Conservation (phyloP, 1,140 invertebrate genomes). For the Nylanderia fulva region DNA sequence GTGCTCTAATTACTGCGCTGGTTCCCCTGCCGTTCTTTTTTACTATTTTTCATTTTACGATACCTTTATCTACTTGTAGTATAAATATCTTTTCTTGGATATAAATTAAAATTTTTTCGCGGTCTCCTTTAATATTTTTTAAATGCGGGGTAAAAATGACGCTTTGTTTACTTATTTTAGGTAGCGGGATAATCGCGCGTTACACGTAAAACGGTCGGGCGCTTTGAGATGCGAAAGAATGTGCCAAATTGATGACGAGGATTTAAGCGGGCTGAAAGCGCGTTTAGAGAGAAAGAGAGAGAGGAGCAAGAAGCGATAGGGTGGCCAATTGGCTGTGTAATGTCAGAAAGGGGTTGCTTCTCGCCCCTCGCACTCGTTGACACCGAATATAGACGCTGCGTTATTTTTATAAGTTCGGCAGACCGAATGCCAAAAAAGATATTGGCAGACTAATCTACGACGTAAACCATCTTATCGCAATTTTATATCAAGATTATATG, state of each 20-base stretch:
- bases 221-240: slow-evolving; percentile 61
- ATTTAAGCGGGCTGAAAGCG: slow-evolving; percentile 67
- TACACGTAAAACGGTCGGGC: slow-evolving; percentile 8
- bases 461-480: slow-evolving; percentile 8
- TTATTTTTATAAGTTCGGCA: slow-evolving; percentile 55
- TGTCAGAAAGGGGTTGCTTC: slow-evolving; percentile 80
- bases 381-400: slow-evolving; percentile 23
- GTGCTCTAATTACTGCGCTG: too few species aligned
- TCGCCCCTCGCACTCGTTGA: slow-evolving; percentile 55
- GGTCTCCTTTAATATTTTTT: neutral
- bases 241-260: slow-evolving; percentile 65
- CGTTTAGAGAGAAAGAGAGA: slow-evolving; percentile 38
- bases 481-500: slow-evolving; percentile 17
- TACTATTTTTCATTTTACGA: too few species aligned
- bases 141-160: neutral
- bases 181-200: slow-evolving; percentile 32
- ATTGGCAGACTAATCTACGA: slow-evolving; percentile 26
- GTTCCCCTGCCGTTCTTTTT: too few species aligned
- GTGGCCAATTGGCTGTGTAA: slow-evolving; percentile 86
- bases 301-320: slow-evolving; percentile 78
- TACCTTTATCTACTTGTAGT: too few species aligned
- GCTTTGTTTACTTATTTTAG: slow-evolving; percentile 26
- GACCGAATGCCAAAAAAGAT: slow-evolving; percentile 44
- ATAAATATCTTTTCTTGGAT: neutral
- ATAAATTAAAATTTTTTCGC: neutral